Evolutionary conservation across 1,140 invertebrate genomes (phyloP).

Genomic region (Charaxes varanes): DNA sequence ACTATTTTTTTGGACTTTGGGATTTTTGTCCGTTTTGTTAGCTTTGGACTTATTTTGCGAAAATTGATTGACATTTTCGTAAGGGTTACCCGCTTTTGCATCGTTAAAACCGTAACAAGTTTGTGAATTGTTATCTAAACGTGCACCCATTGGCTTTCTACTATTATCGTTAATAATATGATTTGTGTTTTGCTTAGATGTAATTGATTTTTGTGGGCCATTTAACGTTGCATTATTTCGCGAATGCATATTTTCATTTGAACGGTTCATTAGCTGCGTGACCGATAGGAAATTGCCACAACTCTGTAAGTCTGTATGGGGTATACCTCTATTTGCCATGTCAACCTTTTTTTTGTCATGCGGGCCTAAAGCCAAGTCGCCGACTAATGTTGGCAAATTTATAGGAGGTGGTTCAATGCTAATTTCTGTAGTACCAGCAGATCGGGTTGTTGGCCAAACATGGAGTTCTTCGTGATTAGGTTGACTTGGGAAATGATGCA

Average conservation of each 20-base stretch:
- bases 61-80: conserved; percentile 48
- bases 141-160: conserved; percentile 39
- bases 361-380: conserved; percentile 60
- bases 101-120: conserved; percentile 57
- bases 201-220: conserved; percentile 37
- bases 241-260: conserved; percentile 45
- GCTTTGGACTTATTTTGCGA: conserved; percentile 43
- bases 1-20: conserved; percentile 59
- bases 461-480: conserved; percentile 53
- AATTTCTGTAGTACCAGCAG: conserved; percentile 62
- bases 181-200: conserved; percentile 38
- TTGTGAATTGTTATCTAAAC: conserved; percentile 45
- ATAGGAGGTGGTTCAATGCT: conserved; percentile 65
- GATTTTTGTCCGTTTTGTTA: conserved; percentile 51
- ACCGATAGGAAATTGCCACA: conserved; percentile 64
- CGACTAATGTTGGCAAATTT: conserved; percentile 61
- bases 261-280: conserved; percentile 66
- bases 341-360: conserved; percentile 66
- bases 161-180: conserved; percentile 37
- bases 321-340: conserved; percentile 28
- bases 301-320: conserved; percentile 49
- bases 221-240: conserved; percentile 39
- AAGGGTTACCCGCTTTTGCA: conserved; percentile 37
- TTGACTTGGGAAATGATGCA: conserved; percentile 56
- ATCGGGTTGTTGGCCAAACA: conserved; percentile 56